phyloP scores from a whole-genome alignment of 2,113 vertebrate genomes.

The Carollia perspicillata region DNA sequence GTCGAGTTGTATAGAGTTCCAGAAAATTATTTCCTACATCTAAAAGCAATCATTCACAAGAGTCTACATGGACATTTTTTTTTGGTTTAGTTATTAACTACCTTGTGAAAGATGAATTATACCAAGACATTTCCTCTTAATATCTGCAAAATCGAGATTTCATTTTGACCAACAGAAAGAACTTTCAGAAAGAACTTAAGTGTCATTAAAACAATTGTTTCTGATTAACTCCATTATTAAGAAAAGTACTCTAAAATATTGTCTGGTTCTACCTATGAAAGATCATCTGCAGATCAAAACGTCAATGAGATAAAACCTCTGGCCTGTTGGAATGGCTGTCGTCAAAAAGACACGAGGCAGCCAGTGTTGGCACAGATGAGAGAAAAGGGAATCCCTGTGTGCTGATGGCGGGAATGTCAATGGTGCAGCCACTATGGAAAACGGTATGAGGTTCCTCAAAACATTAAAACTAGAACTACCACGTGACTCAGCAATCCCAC shows the following conservation, averaged over 20 bases:
- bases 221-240: not conserved
- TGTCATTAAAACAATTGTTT: not conserved
- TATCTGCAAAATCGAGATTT: not conserved
- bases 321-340: not conserved
- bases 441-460: not conserved
- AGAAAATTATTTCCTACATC: not conserved
- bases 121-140: not conserved
- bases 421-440: not conserved
- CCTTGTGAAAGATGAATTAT: not conserved
- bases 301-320: not conserved
- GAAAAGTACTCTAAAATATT: not conserved
- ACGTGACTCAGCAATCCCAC: not conserved
- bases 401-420: not conserved
- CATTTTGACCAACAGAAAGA: not conserved
- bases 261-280: not conserved
- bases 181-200: not conserved
- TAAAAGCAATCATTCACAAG: not conserved
- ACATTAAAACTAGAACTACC: not conserved
- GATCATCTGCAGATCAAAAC: not conserved
- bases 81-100: not conserved
- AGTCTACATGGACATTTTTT: not conserved
- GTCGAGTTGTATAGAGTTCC: not conserved
- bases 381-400: not conserved
- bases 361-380: not conserved
- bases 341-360: not conserved